Percentiles rank a stretch among this genome's conserved stretches.
phyloP scores from a whole-genome alignment of 2,888 invertebrate species.

The Ennomos quercinarius region DNA sequence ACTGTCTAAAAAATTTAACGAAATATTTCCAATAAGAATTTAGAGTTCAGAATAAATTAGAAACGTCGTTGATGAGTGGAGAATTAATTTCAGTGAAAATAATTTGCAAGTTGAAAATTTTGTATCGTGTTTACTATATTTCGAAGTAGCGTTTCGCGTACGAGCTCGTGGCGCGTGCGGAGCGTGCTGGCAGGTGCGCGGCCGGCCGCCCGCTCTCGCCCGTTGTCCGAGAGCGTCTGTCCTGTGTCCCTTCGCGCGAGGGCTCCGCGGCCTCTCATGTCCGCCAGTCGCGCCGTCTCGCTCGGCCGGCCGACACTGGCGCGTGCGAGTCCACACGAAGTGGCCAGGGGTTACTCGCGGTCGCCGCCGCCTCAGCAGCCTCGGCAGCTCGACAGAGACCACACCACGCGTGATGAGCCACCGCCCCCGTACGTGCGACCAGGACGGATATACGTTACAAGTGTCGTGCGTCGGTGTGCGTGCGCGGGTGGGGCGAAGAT shows the following conservation, averaged over 20 bases:
- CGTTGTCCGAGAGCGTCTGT: constrained; percentile 86
- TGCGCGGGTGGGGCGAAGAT: constrained; percentile 85
- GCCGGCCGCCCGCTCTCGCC: constrained; percentile 85
- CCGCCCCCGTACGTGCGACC: constrained; percentile 59
- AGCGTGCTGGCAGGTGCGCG: constrained; percentile 78
- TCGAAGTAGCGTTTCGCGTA: constrained; percentile 67
- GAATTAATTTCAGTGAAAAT: constrained; percentile 47
- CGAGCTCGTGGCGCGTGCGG: constrained; percentile 73
- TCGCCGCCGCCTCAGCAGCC: constrained; percentile 78
- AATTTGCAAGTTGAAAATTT: constrained; percentile 48
- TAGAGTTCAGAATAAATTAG: constrained; percentile 39
- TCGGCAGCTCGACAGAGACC: constrained; percentile 79
- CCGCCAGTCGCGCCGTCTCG: constrained; percentile 78
- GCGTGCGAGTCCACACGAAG: constrained; percentile 83
- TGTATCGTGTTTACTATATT: constrained; percentile 70
- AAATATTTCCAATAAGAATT: constrained; percentile 46
- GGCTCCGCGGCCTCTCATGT: constrained; percentile 81
- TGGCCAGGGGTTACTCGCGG: constrained; percentile 86
- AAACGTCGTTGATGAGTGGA: constrained; percentile 21
- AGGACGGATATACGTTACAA: constrained; percentile 73
- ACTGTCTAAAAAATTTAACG: constrained; percentile 55
- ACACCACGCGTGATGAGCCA: constrained; percentile 55
- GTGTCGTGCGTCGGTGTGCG: constrained; percentile 83
- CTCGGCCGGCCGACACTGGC: constrained; percentile 81
- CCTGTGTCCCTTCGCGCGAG: constrained; percentile 85